Evolutionary conservation across 2,888 invertebrate species (phyloP).

Genomic region (Tinea trinotella): DNA sequence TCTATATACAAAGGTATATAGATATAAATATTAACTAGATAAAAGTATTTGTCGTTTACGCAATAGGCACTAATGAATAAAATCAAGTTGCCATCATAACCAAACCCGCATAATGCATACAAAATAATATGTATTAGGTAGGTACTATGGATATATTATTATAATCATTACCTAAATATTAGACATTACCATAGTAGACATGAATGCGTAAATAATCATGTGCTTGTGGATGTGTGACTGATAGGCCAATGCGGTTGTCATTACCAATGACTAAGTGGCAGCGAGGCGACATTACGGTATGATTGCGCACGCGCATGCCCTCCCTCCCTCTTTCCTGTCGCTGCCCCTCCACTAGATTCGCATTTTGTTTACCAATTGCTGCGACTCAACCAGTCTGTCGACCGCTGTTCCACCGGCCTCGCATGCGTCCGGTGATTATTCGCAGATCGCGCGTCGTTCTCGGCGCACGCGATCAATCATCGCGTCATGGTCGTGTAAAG

Average conservation of each 20-base stretch:
- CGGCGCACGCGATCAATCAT: conserved; percentile 56
- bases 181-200: no score
- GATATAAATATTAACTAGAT: no score
- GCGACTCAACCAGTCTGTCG: conserved; percentile 64
- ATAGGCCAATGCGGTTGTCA: not conserved
- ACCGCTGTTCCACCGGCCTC: conserved; percentile 79
- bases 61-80: no score
- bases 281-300: conserved; percentile 35
- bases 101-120: no score
- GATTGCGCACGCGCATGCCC: conserved; percentile 87
- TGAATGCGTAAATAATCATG: not conserved
- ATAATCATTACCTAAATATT: no score
- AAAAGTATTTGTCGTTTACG: no score
- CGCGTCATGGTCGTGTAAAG: conserved; percentile 66
- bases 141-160: no score
- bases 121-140: no score
- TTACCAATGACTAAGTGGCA: conserved; percentile 24
- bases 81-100: no score
- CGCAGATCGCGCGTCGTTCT: conserved; percentile 55
- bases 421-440: conserved; percentile 80
- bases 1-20: no score
- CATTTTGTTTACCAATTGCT: conserved; percentile 67
- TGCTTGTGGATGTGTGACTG: not conserved
- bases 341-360: conserved; percentile 51
- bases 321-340: conserved; percentile 81